Evolutionary conservation across 2,888 invertebrate species (phyloP).

Genomic region (Drosophila parthenogenetica): DNA sequence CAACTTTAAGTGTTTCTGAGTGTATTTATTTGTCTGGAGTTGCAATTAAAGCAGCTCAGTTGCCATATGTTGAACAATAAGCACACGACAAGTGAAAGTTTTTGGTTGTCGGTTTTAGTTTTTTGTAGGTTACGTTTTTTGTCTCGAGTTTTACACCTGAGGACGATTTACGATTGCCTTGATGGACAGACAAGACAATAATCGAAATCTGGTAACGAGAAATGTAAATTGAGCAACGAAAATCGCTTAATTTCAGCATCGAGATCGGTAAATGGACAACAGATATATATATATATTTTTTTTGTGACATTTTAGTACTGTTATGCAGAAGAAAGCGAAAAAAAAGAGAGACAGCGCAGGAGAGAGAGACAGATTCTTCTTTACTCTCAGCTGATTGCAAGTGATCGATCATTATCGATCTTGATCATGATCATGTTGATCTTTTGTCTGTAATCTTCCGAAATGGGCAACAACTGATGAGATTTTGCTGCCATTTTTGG

Average conservation of each 20-base stretch:
- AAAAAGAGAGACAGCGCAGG: constrained; percentile 2
- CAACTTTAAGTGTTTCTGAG: neutral
- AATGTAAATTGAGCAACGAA: constrained; percentile 72
- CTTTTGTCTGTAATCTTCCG: constrained; percentile 61
- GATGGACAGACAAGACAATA: constrained; percentile 67
- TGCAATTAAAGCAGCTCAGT: constrained; percentile 5
- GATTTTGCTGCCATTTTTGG: constrained; percentile 83
- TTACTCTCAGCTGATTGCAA: constrained; percentile 24
- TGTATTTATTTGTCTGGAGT: neutral
- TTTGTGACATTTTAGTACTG: constrained; percentile 52
- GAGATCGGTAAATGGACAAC: constrained; percentile 33
- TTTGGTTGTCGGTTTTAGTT: neutral
- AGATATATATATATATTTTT: no score
- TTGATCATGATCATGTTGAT: constrained; percentile 44
- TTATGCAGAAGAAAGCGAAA: constrained; percentile 51
- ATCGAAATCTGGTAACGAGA: constrained; percentile 61
- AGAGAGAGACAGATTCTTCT: constrained; percentile 3
- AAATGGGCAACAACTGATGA: constrained; percentile 81
- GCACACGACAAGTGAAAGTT: constrained; percentile 67
- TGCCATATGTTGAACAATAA: constrained; percentile 45
- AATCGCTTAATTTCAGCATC: constrained; percentile 70
- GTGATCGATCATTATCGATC: constrained; percentile 44
- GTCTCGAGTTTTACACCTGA: constrained; percentile 50
- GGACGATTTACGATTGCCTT: constrained; percentile 46
- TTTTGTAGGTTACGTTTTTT: neutral